Base-by-base conservation (phyloP, 2,888 invertebrate genomes). In the Cetonia aurata region DNA sequence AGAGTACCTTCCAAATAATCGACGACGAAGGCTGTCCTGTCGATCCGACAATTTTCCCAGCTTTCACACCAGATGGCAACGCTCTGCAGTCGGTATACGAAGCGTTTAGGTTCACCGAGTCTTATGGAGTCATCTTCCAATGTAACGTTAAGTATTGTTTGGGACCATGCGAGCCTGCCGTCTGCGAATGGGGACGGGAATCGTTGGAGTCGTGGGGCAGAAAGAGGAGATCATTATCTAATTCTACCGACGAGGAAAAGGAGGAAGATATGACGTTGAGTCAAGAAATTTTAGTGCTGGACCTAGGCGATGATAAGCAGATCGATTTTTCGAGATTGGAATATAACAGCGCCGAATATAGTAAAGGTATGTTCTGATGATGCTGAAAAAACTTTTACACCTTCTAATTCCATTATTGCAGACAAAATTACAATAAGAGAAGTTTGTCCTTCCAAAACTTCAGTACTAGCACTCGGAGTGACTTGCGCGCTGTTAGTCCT, bases 111-210 rank as follows among this genome's bases (percentile, higher is more conserved):
- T 97, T 97, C 84, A 97, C 96, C 0, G 96, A 97, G 83, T 96
- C 96, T 10, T 97, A 97, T 79, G 96, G 96, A 60, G 96, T 97
- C 73, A 97, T 97, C 83, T 97, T 97, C 91, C 96, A 97, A 83
- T 97, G 96, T 85, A 97, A 97, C 85, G 96, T 97, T 78, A 96
- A 96, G 83, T 97, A 97, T 84, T 97, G 96, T 81, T 89, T 97
- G 74, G 96, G 96, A 81, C 96, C 95, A 76, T 97, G 96, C 81
- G 96, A 96, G 83, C 95, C 96, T 79, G 95, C 95, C 75, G 92
- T 95, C 60, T 96, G 96, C 83, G 95, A 95, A 87, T 95, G 94
- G 92, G 96, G 95, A 76, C 90, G 94, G 81, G 96, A 96, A 81
- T 94, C 94, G 6, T 89, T 95, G 69, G 95, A 96, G 83, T 96